Conservation (phyloP, 2,113 vertebrate genomes). For the Lagenorhynchus albirostris region DNA sequence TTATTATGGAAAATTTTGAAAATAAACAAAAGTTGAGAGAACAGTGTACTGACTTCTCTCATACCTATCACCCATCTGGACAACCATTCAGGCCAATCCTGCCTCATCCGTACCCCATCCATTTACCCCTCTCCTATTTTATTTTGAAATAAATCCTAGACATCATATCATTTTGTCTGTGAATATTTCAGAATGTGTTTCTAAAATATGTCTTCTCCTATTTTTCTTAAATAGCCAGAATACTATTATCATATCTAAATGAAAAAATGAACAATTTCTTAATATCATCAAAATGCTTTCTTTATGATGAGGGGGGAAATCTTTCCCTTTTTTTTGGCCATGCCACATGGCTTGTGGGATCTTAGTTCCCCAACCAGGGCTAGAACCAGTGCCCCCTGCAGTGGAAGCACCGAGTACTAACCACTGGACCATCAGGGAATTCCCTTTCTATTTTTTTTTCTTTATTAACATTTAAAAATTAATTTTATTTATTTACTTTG, state of each 20-base stretch:
- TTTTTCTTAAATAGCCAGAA: not conserved
- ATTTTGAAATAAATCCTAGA: constrained; percentile 2
- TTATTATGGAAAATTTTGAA: not conserved
- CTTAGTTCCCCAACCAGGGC: not conserved
- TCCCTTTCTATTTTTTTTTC: not conserved
- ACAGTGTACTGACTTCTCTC: not conserved
- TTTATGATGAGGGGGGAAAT: not conserved
- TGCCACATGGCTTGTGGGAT: not conserved
- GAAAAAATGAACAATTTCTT: not conserved
- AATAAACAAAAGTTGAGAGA: not conserved
- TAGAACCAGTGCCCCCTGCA: too few relatives aligned
- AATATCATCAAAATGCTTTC: not conserved
- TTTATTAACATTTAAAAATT: too few relatives aligned
- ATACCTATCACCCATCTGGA: not conserved
- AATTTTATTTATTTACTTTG: too few relatives aligned
- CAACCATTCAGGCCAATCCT: not conserved
- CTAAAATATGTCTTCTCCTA: not conserved
- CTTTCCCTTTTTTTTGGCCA: not conserved
- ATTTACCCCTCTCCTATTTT: not conserved
- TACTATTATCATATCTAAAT: not conserved
- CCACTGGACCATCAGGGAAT: not conserved
- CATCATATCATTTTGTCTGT: not conserved
- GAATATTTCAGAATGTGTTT: constrained; percentile 2
- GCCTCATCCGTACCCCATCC: not conserved
- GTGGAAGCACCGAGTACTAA: not conserved